These are phyloP conservation scores for Leptosomus discolor DNA, from an alignment of 2,113 vertebrate genomes.

Conservation along the genomic window DNA sequence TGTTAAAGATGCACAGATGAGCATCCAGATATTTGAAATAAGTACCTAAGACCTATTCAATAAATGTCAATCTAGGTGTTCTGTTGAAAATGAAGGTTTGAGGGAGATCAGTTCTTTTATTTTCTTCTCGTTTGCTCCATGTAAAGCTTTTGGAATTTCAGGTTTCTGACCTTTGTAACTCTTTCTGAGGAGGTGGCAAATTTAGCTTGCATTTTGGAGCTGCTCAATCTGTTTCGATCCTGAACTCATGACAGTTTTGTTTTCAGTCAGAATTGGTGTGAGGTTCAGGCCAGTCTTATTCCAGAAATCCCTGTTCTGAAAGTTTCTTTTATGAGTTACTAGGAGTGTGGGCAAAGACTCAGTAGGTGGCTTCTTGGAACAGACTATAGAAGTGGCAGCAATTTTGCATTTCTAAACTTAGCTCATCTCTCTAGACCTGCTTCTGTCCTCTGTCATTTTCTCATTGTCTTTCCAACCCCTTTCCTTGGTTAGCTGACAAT, in stretches of 20 bases:
- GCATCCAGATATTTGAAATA: not conserved
- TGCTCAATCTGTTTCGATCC: not conserved
- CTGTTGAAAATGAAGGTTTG: not conserved
- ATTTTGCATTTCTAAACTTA: not conserved
- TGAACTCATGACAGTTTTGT: not conserved
- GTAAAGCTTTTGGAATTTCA: not conserved
- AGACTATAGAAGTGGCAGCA: not conserved
- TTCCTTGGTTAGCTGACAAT: conserved; percentile 2
- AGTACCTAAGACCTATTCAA: not conserved
- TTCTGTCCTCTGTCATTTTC: conserved; percentile 38
- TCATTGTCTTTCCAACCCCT: not conserved
- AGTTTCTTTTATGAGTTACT: not conserved
- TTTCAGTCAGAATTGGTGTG: not conserved
- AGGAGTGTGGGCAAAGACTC: not conserved
- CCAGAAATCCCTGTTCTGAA: not conserved
- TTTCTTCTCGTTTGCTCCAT: not conserved
- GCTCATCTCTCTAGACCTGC: conserved; percentile 8
- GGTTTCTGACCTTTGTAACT: not conserved
- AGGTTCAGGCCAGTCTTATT: not conserved
- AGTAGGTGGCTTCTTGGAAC: not conserved
- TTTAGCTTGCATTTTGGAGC: not conserved
- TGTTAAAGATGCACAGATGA: not conserved
- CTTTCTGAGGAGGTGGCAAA: not conserved
- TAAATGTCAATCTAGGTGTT: not conserved
- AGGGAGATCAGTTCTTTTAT: not conserved